Base-by-base conservation (phyloP, 2,797 vertebrate species). In the Decapterus maruadsi region DNA sequence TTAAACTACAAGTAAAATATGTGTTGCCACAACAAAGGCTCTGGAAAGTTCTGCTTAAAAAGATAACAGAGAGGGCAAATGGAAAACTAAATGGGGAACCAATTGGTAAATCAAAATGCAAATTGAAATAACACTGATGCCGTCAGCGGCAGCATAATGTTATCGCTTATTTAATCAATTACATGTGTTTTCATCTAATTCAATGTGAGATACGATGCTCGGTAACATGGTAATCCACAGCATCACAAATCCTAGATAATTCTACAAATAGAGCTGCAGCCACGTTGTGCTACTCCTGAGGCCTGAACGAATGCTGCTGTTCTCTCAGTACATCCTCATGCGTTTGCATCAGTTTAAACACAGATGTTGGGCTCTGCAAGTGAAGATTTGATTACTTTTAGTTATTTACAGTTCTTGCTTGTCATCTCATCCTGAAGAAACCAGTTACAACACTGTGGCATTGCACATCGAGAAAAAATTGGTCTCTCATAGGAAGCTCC, bases 61-160 rank as follows among this genome's bases (percentile, higher is more conserved):
- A 68, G 51, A 74, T 58, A 51, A 50, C 31, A 78, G 42, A 55
- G 64, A 26, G 64, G 22, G 42, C 20, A 75, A 85, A 78, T 80
- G 54, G 46, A 76, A 81, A 85, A 69, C 16, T 57, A 75, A 87
- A 78, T 58, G 38, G 17, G 75, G 58, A 85, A 85, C 53, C 48
- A 80, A 70, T 66, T 42, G 45, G 59, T 69, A 58, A 83, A 86
- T 77, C 31, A 66, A 78, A 69, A 87, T 83, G 75, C 60, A 68
- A 85, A 88, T 81, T 73, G 43, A 84, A 85, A 80, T 72, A 40
- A 1, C 16, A 64, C 20, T 54, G 60, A 72, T 48, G 59, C 36
- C 50, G 29, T 46, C 31, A 26, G 42, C 29, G 20, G 17, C 61
- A 34, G 6, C 20, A 48, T 29, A 65, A 50, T 78, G 59, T 72